phyloP scores from a whole-genome alignment of 2,797 vertebrate genomes.

The Rhodeus uyekii region DNA sequence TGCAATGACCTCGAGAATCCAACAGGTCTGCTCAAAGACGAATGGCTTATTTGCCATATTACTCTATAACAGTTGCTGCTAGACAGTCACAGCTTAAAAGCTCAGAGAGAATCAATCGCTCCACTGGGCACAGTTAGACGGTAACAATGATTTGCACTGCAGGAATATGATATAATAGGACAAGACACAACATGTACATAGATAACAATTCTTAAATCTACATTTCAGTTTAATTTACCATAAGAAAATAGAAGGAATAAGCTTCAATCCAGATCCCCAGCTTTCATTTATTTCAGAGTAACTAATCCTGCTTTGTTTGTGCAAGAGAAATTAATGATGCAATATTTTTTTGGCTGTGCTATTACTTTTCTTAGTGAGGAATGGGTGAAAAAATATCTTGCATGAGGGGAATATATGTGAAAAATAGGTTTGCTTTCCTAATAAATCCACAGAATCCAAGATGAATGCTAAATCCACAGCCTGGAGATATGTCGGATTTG shows the following conservation, averaged over 20 bases:
- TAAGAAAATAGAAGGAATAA: neutral
- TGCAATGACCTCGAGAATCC: slow-evolving; percentile 8
- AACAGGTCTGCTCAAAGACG: neutral
- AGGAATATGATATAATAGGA: slow-evolving; percentile 11
- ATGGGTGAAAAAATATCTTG: no score
- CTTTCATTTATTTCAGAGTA: neutral
- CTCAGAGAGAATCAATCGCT: neutral
- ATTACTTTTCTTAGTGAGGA: neutral
- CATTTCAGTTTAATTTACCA: neutral
- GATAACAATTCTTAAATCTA: neutral
- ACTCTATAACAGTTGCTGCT: neutral
- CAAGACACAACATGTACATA: neutral
- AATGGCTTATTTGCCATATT: slow-evolving; percentile 6
- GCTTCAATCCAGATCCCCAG: neutral
- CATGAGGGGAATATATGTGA: no score
- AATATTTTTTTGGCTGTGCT: neutral
- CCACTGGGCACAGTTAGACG: neutral
- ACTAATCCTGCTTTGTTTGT: neutral
- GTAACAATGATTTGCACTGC: neutral
- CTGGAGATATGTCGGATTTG: slow-evolving; percentile 11
- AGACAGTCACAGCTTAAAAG: slow-evolving; percentile 7
- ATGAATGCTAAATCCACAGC: slow-evolving; percentile 6
- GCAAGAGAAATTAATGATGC: neutral
- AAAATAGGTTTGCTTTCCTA: neutral
- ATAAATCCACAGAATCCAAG: slow-evolving; percentile 29